Base-by-base conservation (phyloP, 2,888 invertebrate species). In the Antitype chi region DNA sequence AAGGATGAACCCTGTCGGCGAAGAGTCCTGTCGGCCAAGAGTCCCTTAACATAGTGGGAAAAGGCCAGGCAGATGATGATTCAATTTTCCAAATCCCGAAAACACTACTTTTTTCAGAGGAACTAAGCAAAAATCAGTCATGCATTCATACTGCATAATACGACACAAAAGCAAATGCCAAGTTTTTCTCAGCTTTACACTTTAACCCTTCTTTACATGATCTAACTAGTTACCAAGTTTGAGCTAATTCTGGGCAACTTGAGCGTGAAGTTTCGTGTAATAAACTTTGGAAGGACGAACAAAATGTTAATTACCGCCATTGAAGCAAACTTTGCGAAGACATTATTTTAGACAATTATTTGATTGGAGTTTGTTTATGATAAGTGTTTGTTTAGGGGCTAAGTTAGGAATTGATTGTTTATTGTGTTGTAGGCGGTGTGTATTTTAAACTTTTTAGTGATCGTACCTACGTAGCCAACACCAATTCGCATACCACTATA, bases 261-360 rank as follows among this genome's bases (percentile, higher is more conserved):
- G n/a, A 67, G 72, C 68, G 32, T 69, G 25, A 59, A 87, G 69
- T 87, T 85, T 75, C 38, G 32, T 68, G 70, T 74, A 80, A 82
- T 63, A 52, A 55, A 67, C 76, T 55, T 28, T 17, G 47, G 47
- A 32, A 63, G 55, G 38, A 49, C 15, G 62, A 70, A 71, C 70
- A 69, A 68, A 78, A 81, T 73, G 77, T 68, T 82, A 82, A 87
- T 79, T 79, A 80, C 60, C 20, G n/a, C 47, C 55, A 63, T 76
- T 68, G 43, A 52, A 47, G 47, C 62, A 25, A 79, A 80, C 43
- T 76, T 86, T 23, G 62, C 52, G 47, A 63, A 71, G 70, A 68
- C 67, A 76, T 84, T 81, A 82, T 82, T 84, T 76, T 63, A 13
- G 55, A 78, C 80, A 74, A 74, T 80, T 74, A 83, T 79, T 81